Evolutionary conservation across 2,888 invertebrate genomes (phyloP).

Genomic region (Leucoma salicis): DNA sequence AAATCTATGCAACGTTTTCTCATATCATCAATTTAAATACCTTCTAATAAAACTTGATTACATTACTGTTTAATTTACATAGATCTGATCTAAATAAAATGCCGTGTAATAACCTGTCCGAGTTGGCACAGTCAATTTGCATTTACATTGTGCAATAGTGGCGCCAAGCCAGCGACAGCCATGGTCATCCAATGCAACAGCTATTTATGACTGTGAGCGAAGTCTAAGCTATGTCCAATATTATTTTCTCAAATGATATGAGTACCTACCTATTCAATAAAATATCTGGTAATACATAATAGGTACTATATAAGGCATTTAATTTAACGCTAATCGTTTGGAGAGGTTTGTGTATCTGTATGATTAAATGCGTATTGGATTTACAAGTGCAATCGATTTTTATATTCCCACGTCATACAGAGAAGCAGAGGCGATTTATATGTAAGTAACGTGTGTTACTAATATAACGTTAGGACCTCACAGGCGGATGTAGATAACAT

Average conservation of each 20-base stretch:
- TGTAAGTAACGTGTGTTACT: neutral
- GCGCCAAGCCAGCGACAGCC: conserved; percentile 55
- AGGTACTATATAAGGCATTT: too few species aligned
- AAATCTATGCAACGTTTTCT: too few species aligned
- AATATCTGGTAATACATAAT: too few species aligned
- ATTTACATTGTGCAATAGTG: conserved; percentile 48
- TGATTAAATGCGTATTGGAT: too few species aligned
- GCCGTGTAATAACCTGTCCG: conserved; percentile 8
- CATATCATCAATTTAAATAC: too few species aligned
- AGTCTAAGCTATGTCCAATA: conserved; percentile 18
- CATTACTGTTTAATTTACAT: neutral
- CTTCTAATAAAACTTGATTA: neutral
- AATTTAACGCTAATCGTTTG: too few species aligned
- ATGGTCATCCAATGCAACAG: conserved; percentile 47
- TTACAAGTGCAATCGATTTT: too few species aligned
- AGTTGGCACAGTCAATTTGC: conserved; percentile 18
- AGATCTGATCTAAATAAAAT: neutral
- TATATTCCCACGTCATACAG: too few species aligned
- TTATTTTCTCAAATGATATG: too few species aligned
- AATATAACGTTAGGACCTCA: conserved; percentile 36
- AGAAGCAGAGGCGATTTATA: neutral
- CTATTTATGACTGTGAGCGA: conserved; percentile 47
- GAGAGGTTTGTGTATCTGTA: too few species aligned
- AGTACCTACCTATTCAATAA: too few species aligned
- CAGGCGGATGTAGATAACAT: conserved; percentile 71